These are phyloP conservation scores for Cyprinodon brontotheroides DNA, from an alignment of 2,113 vertebrate genomes.

Conservation along the genomic window DNA sequence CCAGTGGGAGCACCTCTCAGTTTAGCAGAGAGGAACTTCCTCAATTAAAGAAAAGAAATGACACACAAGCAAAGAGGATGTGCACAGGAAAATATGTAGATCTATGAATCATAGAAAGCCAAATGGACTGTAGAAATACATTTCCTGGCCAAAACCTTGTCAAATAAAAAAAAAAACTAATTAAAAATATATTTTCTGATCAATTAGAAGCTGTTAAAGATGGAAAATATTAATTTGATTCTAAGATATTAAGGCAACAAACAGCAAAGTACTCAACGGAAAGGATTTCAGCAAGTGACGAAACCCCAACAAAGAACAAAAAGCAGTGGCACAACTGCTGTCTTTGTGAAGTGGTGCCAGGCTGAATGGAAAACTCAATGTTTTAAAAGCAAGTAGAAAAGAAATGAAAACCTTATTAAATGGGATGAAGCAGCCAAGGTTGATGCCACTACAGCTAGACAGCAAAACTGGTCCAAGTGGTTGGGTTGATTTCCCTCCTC, in stretches of 20 bases:
- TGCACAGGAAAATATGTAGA: constrained; percentile 23
- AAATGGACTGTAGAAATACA: constrained; percentile 8
- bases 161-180: constrained; percentile 1
- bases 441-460: constrained; percentile 25
- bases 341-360: constrained; percentile 56
- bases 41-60: constrained; percentile 50
- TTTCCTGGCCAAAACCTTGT: neutral
- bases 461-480: constrained; percentile 30
- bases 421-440: constrained; percentile 17
- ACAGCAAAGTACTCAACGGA: constrained; percentile 1
- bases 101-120: constrained; percentile 11
- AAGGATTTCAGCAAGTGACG: constrained; percentile 17
- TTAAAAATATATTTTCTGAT: neutral
- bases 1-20: constrained; percentile 22
- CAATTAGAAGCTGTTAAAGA: neutral
- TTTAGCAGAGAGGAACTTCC: constrained; percentile 42
- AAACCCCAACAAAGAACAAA: constrained; percentile 28
- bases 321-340: constrained; percentile 47
- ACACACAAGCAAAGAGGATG: constrained; percentile 50
- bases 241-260: neutral
- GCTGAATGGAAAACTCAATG: constrained; percentile 45
- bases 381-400: constrained; percentile 34
- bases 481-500: constrained; percentile 35
- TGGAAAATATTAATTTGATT: neutral
- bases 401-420: constrained; percentile 50